phyloP scores from a whole-genome alignment of 1,140 invertebrate species.

The Drosophila dunni region DNA sequence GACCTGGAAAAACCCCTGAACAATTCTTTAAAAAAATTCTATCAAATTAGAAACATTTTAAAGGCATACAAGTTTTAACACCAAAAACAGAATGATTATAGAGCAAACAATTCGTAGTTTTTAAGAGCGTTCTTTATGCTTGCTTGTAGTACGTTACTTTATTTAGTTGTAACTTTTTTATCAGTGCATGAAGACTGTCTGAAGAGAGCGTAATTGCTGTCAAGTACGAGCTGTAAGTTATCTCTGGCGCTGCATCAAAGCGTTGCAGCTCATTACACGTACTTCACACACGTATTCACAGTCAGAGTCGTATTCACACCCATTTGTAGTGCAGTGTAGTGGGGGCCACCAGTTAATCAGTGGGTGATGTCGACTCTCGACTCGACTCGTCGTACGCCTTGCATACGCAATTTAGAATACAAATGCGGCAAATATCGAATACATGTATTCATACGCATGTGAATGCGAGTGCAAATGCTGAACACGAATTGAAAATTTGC shows the following conservation, averaged over 20 bases:
- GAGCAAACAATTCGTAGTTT: too few species aligned
- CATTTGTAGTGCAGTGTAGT: conserved; percentile 3
- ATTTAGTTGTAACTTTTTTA: too few species aligned
- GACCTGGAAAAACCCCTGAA: too few species aligned
- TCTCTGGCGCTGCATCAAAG: conserved; percentile 22
- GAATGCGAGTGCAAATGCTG: conserved; percentile 26
- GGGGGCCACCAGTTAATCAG: conserved; percentile 32
- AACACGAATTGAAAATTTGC: conserved; percentile 46
- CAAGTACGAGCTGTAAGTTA: conserved; percentile 11
- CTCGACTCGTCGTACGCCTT: conserved; percentile 23
- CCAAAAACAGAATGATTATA: too few species aligned
- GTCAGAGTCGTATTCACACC: not conserved
- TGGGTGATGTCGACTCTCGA: conserved; percentile 40
- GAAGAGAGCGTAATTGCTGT: conserved; percentile 24
- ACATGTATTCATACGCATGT: not conserved
- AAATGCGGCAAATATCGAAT: not conserved
- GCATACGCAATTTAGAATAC: conserved; percentile 70
- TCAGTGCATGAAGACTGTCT: not conserved
- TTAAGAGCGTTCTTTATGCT: too few species aligned
- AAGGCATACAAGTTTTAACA: too few species aligned
- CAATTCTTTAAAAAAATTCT: too few species aligned
- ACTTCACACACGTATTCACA: conserved; percentile 5
- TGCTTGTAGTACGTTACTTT: too few species aligned
- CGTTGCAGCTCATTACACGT: conserved; percentile 28
- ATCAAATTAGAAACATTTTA: too few species aligned